Evolutionary conservation across 1,140 invertebrate genomes (phyloP), one percentile per base, ranked within the genome.

Genomic region (Plectrocnemia conspersa): DNA sequence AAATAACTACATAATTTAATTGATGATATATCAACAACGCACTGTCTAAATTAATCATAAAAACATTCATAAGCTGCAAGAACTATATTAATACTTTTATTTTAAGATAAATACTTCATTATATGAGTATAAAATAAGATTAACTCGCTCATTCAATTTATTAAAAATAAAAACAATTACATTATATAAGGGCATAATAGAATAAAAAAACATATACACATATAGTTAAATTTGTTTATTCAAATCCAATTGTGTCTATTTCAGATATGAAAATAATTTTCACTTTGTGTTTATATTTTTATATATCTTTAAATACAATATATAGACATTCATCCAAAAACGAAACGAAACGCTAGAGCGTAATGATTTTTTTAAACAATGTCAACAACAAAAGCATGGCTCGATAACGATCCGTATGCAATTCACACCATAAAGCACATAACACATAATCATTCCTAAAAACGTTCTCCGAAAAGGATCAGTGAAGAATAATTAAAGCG

Each of bases 221-320:
- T 56, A 50, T 44, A 52, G 21, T 33, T 56, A 52, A 42, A 56
- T 56, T 45, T 50, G 47, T 56, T 56, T 56, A 56, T 56, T 56
- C 54, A 56, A 49, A 56, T 56, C 48, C 48, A 50, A 25, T 50
- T 50, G 33, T 50, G 41, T 53, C 41, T 50, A 56, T 50, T 56
- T 56, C 38, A 52, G 16, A 52, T 56, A 56, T 18, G 54, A 56
- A 56, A 56, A 56, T 56, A 49, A 32, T 49, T 56, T 40, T 48
- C 13, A 49, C 29, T 47, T 55, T 24, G 22, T 42, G 24, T 42
- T 18, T 38, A 49, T 36, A 35, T 13, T 35, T 32, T 29, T 48
- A 50, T 29, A 50, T 52, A 33, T 38, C 19, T 52, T 40, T 38
- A 38, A 21, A 52, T 23, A 23, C 13, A 29, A 48, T 38, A 41